phyloP scores from a whole-genome alignment of 2,888 invertebrate species.

The Troides oblongomaculatus region DNA sequence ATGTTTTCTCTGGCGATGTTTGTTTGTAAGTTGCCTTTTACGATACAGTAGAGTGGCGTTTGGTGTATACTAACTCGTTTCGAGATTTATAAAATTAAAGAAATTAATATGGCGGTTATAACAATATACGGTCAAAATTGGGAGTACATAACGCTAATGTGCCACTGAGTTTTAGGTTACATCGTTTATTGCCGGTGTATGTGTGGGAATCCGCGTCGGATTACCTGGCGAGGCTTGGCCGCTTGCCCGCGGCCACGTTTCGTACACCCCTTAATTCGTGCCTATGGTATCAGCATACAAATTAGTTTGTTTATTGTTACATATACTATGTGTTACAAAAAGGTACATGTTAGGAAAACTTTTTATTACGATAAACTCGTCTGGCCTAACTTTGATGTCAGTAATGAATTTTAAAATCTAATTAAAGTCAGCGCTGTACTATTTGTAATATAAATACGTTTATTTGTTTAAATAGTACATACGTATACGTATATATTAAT shows the following conservation, averaged over 20 bases:
- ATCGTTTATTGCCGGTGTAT: slow-evolving; percentile 14
- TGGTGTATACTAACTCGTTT: too few relatives aligned
- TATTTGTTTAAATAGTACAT: too few relatives aligned
- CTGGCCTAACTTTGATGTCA: neutral
- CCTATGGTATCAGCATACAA: slow-evolving; percentile 11
- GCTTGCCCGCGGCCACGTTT: slow-evolving; percentile 33
- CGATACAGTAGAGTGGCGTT: too few relatives aligned
- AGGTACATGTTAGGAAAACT: neutral
- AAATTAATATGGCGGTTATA: too few relatives aligned
- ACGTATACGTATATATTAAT: too few relatives aligned
- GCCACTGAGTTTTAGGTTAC: slow-evolving; percentile 5
- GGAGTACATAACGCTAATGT: slow-evolving; percentile 19
- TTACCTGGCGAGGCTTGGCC: slow-evolving; percentile 61
- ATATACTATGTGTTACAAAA: neutral
- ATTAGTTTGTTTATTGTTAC: slow-evolving; percentile 6
- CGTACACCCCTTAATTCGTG: slow-evolving; percentile 21
- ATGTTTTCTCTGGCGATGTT: too few relatives aligned
- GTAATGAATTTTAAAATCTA: neutral
- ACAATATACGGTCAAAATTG: neutral
- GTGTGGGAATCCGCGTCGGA: slow-evolving; percentile 42
- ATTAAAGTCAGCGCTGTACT: neutral
- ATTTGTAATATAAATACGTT: neutral
- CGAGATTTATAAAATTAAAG: too few relatives aligned
- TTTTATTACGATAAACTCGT: neutral
- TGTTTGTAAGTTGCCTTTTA: too few relatives aligned